These are phyloP conservation scores for Rhopalosiphum maidis DNA, from an alignment of 1,140 invertebrate genomes.

Conservation along the genomic window DNA sequence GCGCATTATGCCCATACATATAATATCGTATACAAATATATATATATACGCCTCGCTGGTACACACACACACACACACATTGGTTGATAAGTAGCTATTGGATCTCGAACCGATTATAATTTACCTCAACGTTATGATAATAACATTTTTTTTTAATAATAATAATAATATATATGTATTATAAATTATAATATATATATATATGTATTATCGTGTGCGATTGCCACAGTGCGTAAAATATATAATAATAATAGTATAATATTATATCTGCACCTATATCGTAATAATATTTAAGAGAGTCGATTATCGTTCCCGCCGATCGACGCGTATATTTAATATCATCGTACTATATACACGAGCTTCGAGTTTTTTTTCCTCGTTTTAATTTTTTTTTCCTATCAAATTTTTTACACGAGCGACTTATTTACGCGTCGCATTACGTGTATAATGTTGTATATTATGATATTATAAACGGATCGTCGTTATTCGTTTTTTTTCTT, in stretches of 20 bases:
- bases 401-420: background rate
- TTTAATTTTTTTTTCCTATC: background rate
- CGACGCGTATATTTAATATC: background rate
- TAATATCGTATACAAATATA: background rate
- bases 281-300: background rate
- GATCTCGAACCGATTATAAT: background rate
- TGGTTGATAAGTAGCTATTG: constrained; percentile 31
- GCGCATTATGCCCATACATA: background rate
- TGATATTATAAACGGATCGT: background rate
- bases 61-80: background rate
- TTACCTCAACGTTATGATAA: background rate
- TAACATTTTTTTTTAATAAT: background rate
- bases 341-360: no score
- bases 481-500: background rate
- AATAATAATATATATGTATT: background rate
- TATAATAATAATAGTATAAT: background rate
- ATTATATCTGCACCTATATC: background rate
- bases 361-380: background rate
- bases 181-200: background rate
- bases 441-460: no score
- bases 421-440: background rate
- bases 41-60: background rate
- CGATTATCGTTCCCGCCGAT: background rate
- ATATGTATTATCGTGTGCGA: no score
- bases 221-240: no score